Evolutionary conservation across 2,888 invertebrate species (phyloP), one percentile per base, ranked within the genome.

Genomic region (Lissocephala sabroskyi): DNA sequence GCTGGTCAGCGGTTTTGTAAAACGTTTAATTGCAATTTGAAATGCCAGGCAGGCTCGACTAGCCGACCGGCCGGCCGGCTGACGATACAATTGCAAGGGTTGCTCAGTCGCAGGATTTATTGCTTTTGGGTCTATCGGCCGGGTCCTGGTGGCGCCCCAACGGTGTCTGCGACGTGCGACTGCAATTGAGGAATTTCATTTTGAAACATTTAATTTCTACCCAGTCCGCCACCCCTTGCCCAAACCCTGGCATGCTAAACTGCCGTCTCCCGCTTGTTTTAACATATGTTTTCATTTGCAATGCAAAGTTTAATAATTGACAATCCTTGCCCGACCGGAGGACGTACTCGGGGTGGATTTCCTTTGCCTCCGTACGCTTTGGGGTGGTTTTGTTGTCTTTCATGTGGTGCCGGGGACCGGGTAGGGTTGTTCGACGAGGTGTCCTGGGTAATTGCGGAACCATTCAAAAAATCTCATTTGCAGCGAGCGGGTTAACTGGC

Each of bases 21-120:
- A 78, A 76, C 74, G 78, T 78, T 79, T 77, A 79, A 78, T 78
- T 79, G 79, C 70, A 74, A 74, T 75, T 73, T 75, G 68, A 71
- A 68, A 65, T 58, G 71, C 67, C 55, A 63, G 48, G 53, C 40
- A n/a, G n/a, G n/a, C n/a, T n/a, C n/a, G n/a, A n/a, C n/a, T n/a
- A n/a, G n/a, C n/a, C n/a, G n/a, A 52, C 50, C 32, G 51, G 47
- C 29, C 14, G 33, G 43, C 13, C 45, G 32, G 11, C 29, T 37
- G 42, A 14, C 6, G 35, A 32, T 7, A 23, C 47, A 47, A 52
- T 41, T 52, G 59, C 75, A 74, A 71, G 75, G 75, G 75, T 64
- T 70, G 65, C 41, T 66, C 41, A 53, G 47, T 57, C 14, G 11
- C 57, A 58, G 71, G 75, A 71, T 71, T 71, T 71, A 71, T 71